Evolutionary conservation across 2,797 vertebrate genomes (phyloP), one percentile per base, ranked within the genome.

Genomic region (Gobionotothen gibberifrons): DNA sequence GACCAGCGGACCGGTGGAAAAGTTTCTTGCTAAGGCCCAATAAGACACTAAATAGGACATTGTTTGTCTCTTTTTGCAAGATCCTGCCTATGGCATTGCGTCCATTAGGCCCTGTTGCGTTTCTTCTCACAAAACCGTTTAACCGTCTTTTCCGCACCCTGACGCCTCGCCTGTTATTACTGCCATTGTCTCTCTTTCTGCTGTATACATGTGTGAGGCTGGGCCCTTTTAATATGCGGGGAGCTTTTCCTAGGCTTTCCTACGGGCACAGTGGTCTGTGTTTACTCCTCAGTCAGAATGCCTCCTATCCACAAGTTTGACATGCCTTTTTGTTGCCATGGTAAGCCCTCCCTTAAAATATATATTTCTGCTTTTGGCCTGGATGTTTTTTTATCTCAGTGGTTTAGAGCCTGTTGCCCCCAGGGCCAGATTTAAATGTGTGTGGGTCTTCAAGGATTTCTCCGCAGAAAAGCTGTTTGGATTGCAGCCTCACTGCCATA

Each of bases 401-500:
- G 91, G 91, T 94, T 93, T 94, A 93, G 92, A 95, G 93, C 92
- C 93, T 94, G 92, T 93, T 94, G 93, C 93, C 94, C 93, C 87
- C 87, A 90, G 94, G 95, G 95, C 92, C 92, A 94, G 94, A 95
- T 95, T 95, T 95, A 94, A 94, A 95, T 94, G 94, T 95, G 94
- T 96, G 94, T 95, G 95, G 93, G 94, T 95, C 94, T 94, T 95
- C 93, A 95, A 95, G 93, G 94, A 93, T 94, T 95, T 95, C 92
- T 92, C 81, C 79, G 82, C 86, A 93, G 92, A 94, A 95, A 95
- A 95, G 93, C 94, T 86, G 86, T 92, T 94, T 95, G 94, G 94
- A 95, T 94, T 85, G 84, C 83, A 93, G 91, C 93, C 91, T 81
- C 87, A 79, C 85, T 68, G 76, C 93, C 90, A 95, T 94, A 95